These are phyloP conservation scores for Isotomurus palustris DNA, from an alignment of 2,888 invertebrate species.

Conservation along the genomic window DNA sequence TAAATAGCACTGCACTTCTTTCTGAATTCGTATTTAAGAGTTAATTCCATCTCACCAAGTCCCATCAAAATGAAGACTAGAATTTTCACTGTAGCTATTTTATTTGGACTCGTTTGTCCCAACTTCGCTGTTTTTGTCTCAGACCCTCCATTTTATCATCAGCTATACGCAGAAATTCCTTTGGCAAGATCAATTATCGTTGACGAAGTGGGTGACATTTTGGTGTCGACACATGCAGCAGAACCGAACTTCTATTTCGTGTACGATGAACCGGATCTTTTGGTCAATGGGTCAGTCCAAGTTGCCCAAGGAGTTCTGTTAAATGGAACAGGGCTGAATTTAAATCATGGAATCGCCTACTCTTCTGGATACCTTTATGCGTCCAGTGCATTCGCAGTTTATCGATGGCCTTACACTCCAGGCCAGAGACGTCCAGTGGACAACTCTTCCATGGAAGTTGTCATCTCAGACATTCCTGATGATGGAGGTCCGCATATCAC, in stretches of 20 bases:
- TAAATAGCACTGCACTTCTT: no score
- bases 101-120: no score
- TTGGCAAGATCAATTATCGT: slow-evolving; percentile 21
- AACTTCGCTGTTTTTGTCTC: not conserved
- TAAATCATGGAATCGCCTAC: slow-evolving; percentile 34
- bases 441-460: slow-evolving; percentile 18
- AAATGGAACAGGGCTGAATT: slow-evolving; percentile 6
- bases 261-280: slow-evolving; percentile 6
- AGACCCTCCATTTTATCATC: not conserved
- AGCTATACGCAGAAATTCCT: not conserved
- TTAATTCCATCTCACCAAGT: no score
- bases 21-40: no score
- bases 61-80: no score
- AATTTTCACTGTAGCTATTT: no score
- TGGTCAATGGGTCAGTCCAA: not conserved
- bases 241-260: not conserved
- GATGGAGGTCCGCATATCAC: slow-evolving; percentile 19
- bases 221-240: slow-evolving; percentile 13
- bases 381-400: slow-evolving; percentile 22
- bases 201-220: slow-evolving; percentile 33
- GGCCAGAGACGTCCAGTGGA: slow-evolving; percentile 22
- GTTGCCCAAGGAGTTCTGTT: slow-evolving; percentile 17
- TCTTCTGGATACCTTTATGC: slow-evolving; percentile 31
- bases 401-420: slow-evolving; percentile 37
- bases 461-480: slow-evolving; percentile 25